phyloP scores from a whole-genome alignment of 2,797 vertebrate species.

The Microctenopoma stevenorrisi region DNA sequence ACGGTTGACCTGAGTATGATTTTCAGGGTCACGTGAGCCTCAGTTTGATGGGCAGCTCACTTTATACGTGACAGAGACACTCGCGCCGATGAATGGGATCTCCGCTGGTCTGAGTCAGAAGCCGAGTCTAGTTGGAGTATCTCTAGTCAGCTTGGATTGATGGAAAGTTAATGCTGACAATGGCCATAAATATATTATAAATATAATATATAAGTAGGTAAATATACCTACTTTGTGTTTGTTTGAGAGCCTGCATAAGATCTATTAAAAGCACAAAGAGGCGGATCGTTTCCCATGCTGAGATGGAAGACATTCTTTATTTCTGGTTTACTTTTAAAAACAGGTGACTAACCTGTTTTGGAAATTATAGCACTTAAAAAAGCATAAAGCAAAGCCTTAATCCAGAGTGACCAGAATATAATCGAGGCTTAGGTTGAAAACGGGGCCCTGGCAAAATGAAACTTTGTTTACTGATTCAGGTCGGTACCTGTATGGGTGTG shows the following conservation, averaged over 20 bases:
- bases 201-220: no score
- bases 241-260: conserved; percentile 14
- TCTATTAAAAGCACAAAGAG: conserved; percentile 31
- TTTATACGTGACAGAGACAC: conserved; percentile 46
- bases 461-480: conserved; percentile 72
- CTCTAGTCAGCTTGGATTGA: conserved; percentile 59
- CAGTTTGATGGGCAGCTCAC: conserved; percentile 74
- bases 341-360: conserved; percentile 83
- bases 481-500: conserved; percentile 77
- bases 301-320: conserved; percentile 19
- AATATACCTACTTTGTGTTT: conserved; percentile 27
- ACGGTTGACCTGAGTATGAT: conserved; percentile 71
- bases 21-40: conserved; percentile 70
- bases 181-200: conserved; percentile 38
- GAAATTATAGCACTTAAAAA: conserved; percentile 50
- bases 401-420: conserved; percentile 70
- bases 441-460: conserved; percentile 60
- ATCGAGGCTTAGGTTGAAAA: conserved; percentile 62
- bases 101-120: conserved; percentile 64
- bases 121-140: conserved; percentile 31
- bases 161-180: conserved; percentile 61
- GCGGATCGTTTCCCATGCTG: conserved; percentile 21
- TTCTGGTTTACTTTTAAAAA: conserved; percentile 39
- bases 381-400: conserved; percentile 56
- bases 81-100: conserved; percentile 61